Conservation (phyloP, 1,140 invertebrate species). For the Drosophila guanche region DNA sequence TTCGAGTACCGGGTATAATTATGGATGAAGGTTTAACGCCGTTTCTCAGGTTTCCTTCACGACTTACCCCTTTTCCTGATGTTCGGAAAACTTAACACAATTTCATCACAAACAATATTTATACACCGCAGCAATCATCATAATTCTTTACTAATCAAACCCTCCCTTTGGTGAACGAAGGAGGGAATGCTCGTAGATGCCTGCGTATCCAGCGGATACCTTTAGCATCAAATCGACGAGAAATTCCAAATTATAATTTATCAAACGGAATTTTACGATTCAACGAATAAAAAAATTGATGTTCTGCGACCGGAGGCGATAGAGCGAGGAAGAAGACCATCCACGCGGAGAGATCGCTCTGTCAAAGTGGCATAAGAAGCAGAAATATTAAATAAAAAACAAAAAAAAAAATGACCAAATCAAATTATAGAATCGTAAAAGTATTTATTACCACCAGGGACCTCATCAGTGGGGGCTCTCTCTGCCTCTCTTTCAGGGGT, state of each 20-base stretch:
- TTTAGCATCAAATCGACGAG: conserved; percentile 25
- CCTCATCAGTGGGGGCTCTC: background rate
- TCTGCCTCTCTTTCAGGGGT: background rate
- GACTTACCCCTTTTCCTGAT: too few species aligned
- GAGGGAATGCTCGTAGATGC: conserved; percentile 4
- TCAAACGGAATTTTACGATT: conserved; percentile 78
- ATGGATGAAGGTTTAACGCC: too few species aligned
- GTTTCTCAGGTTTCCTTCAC: too few species aligned
- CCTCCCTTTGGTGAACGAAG: too few species aligned
- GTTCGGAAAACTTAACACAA: too few species aligned
- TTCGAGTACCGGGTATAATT: too few species aligned
- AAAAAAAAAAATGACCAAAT: conserved; percentile 63
- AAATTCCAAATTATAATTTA: conserved; percentile 78
- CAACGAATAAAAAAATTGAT: conserved; percentile 76
- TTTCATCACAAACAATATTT: too few species aligned
- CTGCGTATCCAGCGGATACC: conserved; percentile 37
- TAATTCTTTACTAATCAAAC: background rate
- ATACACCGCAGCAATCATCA: too few species aligned
- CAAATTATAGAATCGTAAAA: conserved; percentile 83
- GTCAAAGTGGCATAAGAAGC: conserved; percentile 23
- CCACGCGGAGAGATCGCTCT: conserved; percentile 26
- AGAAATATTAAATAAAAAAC: conserved; percentile 64
- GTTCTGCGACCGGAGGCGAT: conserved; percentile 22
- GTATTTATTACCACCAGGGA: conserved; percentile 70
- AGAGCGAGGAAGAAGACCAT: conserved; percentile 12